Percentiles rank a stretch among this genome's conserved stretches.
phyloP scores from a whole-genome alignment of 1,140 invertebrate genomes.

The Amphibalanus amphitrite region DNA sequence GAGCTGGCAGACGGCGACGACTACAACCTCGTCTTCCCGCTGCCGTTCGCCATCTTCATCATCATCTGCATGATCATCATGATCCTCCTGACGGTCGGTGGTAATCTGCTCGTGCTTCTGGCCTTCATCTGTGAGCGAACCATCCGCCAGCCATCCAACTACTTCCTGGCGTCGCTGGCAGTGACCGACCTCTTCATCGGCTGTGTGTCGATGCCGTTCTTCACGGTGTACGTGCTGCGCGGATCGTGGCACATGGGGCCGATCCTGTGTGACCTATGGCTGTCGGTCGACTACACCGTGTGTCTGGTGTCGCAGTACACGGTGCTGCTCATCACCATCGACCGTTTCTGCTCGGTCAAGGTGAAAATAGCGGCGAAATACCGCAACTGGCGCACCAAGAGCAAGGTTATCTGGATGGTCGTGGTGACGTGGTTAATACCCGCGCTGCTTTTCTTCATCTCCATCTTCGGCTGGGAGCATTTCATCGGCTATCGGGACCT shows the following conservation, averaged over 20 bases:
- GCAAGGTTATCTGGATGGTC: constrained; percentile 77
- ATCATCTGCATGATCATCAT: constrained; percentile 73
- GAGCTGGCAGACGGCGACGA: constrained; percentile 40
- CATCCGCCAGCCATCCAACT: constrained; percentile 96
- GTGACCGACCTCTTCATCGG: constrained; percentile 97
- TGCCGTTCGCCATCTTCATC: constrained; percentile 83
- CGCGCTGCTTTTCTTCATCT: constrained; percentile 88
- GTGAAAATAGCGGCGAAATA: constrained; percentile 98
- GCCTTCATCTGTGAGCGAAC: constrained; percentile 93
- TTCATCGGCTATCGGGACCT: constrained; percentile 68
- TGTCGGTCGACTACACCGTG: constrained; percentile 97
- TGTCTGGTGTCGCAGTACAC: constrained; percentile 98
- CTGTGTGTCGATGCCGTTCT: constrained; percentile 86
- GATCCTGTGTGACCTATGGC: constrained; percentile 92
- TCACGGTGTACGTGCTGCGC: constrained; percentile 86
- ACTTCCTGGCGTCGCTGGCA: constrained; percentile 96
- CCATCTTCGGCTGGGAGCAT: constrained; percentile 94
- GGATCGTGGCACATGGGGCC: constrained; percentile 94
- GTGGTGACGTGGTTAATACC: constrained; percentile 88
- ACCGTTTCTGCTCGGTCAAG: constrained; percentile 97
- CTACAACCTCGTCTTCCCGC: constrained; percentile 35
- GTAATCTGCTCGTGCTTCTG: constrained; percentile 89
- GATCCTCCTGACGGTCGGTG: constrained; percentile 79
- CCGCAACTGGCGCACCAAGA: constrained; percentile 89
- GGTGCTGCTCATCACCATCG: constrained; percentile 93